These are phyloP conservation scores for Heterocephalus glaber DNA, from an alignment of 2,113 vertebrate genomes.

Conservation along the genomic window DNA sequence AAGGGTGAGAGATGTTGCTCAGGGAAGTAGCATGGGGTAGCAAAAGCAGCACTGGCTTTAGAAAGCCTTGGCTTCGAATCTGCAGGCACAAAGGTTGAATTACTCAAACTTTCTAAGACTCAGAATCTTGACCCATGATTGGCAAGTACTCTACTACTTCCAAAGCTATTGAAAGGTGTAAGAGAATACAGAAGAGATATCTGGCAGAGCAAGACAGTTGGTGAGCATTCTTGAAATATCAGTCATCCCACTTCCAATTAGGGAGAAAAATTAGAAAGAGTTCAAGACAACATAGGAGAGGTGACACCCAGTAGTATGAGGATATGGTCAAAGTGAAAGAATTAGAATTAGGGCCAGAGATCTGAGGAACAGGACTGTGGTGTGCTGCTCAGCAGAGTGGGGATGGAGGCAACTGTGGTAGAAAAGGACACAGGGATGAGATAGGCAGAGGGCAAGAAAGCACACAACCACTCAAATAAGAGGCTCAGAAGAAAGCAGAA, in stretches of 20 bases:
- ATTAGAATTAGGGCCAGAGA: background rate
- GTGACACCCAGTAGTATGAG: background rate
- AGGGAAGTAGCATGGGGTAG: background rate
- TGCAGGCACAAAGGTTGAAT: background rate
- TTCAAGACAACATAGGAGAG: background rate
- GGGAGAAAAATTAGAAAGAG: background rate
- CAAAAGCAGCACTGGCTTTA: background rate
- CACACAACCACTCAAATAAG: background rate
- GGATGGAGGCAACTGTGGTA: background rate
- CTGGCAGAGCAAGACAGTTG: background rate
- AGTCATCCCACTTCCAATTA: background rate
- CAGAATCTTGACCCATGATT: background rate
- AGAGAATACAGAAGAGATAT: background rate
- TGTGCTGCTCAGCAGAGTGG: background rate
- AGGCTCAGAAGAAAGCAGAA: background rate
- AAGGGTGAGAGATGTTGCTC: background rate
- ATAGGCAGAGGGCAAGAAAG: background rate
- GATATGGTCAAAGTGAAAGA: background rate
- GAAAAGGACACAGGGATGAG: background rate
- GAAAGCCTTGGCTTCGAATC: background rate
- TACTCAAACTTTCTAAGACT: slow-evolving; percentile 8
- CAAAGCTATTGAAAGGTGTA: background rate
- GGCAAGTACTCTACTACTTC: background rate
- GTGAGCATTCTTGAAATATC: background rate
- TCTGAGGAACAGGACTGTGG: background rate